Evolutionary conservation across 2,797 vertebrate species (phyloP).

Genomic region (Sus cebifrons): DNA sequence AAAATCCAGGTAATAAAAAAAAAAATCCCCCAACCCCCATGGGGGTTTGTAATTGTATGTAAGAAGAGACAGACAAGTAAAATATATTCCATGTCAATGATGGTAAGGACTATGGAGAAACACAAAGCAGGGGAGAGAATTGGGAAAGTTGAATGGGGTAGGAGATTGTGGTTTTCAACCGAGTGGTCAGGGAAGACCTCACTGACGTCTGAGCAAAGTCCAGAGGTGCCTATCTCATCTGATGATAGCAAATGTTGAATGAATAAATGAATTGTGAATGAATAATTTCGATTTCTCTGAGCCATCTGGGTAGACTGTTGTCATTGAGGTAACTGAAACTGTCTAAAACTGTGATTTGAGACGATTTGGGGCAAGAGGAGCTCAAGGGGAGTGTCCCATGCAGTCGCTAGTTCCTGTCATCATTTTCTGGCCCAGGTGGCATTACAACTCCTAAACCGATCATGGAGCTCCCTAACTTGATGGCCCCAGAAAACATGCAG

Average conservation of each 20-base stretch:
- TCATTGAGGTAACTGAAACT: not conserved
- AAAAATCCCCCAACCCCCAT: not conserved
- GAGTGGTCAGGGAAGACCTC: not conserved
- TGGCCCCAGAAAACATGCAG: not conserved
- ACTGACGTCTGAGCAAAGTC: not conserved
- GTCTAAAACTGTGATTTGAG: not conserved
- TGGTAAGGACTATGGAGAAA: not conserved
- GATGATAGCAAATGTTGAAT: not conserved
- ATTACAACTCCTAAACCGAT: not conserved
- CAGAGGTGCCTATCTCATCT: not conserved
- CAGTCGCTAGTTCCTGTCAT: not conserved
- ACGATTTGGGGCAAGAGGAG: not conserved
- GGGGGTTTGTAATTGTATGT: not conserved
- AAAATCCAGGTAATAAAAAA: not conserved
- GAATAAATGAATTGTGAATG: not conserved
- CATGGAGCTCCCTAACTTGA: not conserved
- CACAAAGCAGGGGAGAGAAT: not conserved
- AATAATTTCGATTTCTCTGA: constrained; percentile 2
- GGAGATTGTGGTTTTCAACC: not conserved
- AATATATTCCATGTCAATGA: not conserved
- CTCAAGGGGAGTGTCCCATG: not conserved
- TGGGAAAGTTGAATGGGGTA: not conserved
- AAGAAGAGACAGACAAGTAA: not conserved
- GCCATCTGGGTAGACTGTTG: not conserved
- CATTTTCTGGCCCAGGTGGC: not conserved